Evolutionary conservation across 2,113 vertebrate species (phyloP), one percentile per base, ranked within the genome.

Genomic region (Haemorhous mexicanus): DNA sequence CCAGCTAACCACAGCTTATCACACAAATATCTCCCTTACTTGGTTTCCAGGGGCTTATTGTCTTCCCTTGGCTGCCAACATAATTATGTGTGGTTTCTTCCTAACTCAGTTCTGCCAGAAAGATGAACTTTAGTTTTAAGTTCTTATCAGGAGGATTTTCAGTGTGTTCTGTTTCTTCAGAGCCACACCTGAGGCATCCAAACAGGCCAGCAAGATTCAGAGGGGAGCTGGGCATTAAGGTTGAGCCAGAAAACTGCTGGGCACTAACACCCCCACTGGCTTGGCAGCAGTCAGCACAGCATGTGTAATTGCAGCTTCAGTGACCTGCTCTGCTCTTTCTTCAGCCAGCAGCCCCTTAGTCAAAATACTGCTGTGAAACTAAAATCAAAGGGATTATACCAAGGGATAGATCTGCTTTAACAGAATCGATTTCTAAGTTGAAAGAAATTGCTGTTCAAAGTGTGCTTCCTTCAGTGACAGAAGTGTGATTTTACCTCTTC

Each of bases 361-460:
- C 44, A 89, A 89, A 87, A 87, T 59, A 68, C 13, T 44, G 39
- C 52, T 86, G 35, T 52, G 64, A 90, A 43, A 43, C 37, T 83
- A 46, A 87, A 93, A 88, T 83, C 67, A 55, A 85, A 92, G 44
- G 43, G 50, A 56, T 27, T 62, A 41, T 81, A 81, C 50, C 76
- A 84, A 85, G 79, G 75, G 67, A 85, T 0, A 7, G 66, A 78
- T 90, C 59, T 93, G 52, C 68, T 92, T 92, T 78, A 77, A 72
- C 2, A 8, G 33, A 89, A 84, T 61, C 59, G 39, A 67, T 87
- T 93, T 75, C 68, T 94, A 56, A 89, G 90, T 89, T 78, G 64
- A 78, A 84, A 84, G 92, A 87, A 90, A 90, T 70, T 81, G 44
- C 33, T 82, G 80, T 84, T 96, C 64, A 82, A 94, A 82, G 73